Evolutionary conservation across 2,888 invertebrate genomes (phyloP).

Genomic region (Matsumyia berberina): DNA sequence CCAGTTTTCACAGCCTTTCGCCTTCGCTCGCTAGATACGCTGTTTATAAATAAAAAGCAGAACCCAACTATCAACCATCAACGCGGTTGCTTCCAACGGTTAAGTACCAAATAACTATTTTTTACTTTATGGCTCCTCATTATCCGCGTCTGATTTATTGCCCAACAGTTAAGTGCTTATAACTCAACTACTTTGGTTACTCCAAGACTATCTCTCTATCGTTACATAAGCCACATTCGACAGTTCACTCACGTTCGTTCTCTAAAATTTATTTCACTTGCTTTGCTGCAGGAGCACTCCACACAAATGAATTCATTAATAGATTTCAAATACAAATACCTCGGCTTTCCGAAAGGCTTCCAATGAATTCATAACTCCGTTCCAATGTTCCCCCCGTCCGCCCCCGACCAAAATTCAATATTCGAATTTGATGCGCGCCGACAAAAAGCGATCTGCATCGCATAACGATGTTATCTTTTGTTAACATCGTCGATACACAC

Average conservation of each 20-base stretch:
- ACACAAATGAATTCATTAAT: conserved; percentile 51
- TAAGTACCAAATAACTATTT: too few species aligned
- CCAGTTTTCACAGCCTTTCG: too few species aligned
- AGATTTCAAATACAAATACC: conserved; percentile 59
- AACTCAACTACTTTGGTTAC: background rate
- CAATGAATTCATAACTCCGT: conserved; percentile 68
- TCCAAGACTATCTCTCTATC: conserved; percentile 16
- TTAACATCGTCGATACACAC: conserved; percentile 68
- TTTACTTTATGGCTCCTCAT: too few species aligned
- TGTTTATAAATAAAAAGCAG: too few species aligned
- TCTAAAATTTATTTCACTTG: conserved; percentile 43
- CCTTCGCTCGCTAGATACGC: too few species aligned
- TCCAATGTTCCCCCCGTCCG: background rate
- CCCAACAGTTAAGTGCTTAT: background rate
- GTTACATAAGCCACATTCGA: conserved; percentile 47
- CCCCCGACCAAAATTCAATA: background rate
- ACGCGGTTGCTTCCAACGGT: too few species aligned
- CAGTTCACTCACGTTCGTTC: conserved; percentile 52
- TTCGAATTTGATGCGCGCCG: conserved; percentile 40
- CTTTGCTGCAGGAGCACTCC: background rate
- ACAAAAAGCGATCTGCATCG: conserved; percentile 70
- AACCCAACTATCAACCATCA: too few species aligned
- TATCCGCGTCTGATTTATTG: too few species aligned
- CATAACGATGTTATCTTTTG: conserved; percentile 74
- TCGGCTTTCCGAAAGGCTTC: conserved; percentile 47